A percentile compares a stretch with the other conserved stretches of the same genome.
Evolutionary conservation across 1,140 invertebrate genomes (phyloP).

Genomic region (Leptopilina boulardi): DNA sequence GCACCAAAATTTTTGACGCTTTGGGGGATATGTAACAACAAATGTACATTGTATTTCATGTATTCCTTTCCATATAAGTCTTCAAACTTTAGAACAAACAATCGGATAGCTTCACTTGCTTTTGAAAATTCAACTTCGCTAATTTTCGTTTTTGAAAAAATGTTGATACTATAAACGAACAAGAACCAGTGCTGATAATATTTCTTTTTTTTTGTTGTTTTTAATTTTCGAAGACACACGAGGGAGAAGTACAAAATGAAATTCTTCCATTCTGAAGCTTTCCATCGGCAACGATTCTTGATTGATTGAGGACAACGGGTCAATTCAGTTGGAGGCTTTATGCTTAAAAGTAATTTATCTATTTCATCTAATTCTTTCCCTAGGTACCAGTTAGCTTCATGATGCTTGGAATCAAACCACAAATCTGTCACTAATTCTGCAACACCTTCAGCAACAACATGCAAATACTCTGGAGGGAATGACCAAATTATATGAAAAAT

Average conservation of each 20-base stretch:
- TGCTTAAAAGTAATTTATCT: conserved; percentile 32
- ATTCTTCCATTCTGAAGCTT: conserved; percentile 49
- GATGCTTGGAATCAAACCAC: conserved; percentile 39
- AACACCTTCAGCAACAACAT: conserved; percentile 48
- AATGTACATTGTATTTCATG: conserved; percentile 52
- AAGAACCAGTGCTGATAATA: conserved; percentile 44
- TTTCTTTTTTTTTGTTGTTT: conserved; percentile 21
- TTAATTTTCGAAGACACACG: too few relatives aligned
- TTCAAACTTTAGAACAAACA: neutral
- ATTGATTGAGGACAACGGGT: conserved; percentile 47
- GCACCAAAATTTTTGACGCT: conserved; percentile 49
- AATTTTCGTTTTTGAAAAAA: neutral
- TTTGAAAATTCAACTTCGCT: neutral
- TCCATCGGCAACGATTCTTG: conserved; percentile 45
- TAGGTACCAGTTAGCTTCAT: conserved; percentile 25
- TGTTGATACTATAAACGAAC: conserved; percentile 27
- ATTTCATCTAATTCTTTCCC: conserved; percentile 30
- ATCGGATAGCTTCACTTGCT: neutral
- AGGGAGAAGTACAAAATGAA: conserved; percentile 46
- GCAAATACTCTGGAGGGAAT: conserved; percentile 37
- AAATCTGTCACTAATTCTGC: conserved; percentile 35
- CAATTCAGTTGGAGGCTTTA: conserved; percentile 46
- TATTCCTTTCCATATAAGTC: conserved; percentile 44
- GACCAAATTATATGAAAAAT: conserved; percentile 56
- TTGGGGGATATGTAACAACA: conserved; percentile 42